Percentiles rank a stretch among this genome's conserved stretches.
phyloP scores from a whole-genome alignment of 2,888 invertebrate genomes.

The Autographa gamma region DNA sequence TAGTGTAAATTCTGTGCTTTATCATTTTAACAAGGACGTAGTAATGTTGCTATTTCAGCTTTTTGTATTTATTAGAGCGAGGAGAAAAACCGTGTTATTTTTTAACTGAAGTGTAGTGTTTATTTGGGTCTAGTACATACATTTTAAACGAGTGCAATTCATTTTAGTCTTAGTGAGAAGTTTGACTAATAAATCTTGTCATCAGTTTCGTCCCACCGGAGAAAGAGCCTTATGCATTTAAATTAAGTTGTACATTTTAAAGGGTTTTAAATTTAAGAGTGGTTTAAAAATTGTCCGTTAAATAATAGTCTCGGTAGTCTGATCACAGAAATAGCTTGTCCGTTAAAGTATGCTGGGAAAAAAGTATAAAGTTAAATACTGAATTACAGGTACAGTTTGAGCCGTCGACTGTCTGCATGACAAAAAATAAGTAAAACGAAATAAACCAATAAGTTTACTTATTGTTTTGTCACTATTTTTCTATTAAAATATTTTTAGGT shows the following conservation, averaged over 20 bases:
- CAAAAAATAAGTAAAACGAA: no score
- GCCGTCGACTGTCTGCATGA: no score
- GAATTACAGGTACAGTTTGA: no score
- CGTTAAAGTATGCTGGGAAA: no score
- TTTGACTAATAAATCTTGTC: slow-evolving; percentile 17
- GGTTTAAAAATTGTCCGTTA: slow-evolving; percentile 50
- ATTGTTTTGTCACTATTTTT: no score
- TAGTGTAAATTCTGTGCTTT: background rate
- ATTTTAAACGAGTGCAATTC: slow-evolving; percentile 2
- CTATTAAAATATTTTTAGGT: background rate
- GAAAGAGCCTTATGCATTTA: slow-evolving; percentile 39
- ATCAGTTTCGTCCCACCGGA: slow-evolving; percentile 12
- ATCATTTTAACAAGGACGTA: background rate
- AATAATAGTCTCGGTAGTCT: slow-evolving; percentile 63
- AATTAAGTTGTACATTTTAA: slow-evolving; percentile 27
- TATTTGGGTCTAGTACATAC: slow-evolving; percentile 14
- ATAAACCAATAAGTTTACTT: no score
- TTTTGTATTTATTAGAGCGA: background rate
- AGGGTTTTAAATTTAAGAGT: background rate
- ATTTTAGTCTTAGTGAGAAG: slow-evolving; percentile 16
- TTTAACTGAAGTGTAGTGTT: background rate
- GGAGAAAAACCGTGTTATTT: background rate
- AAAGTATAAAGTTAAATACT: no score
- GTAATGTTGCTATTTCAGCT: background rate
- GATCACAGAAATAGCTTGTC: slow-evolving; percentile 8